A percentile compares a stretch with the other conserved stretches of the same genome.
Evolutionary conservation across 2,888 invertebrate genomes (phyloP).

Genomic region (Leptopilina drosophilae): DNA sequence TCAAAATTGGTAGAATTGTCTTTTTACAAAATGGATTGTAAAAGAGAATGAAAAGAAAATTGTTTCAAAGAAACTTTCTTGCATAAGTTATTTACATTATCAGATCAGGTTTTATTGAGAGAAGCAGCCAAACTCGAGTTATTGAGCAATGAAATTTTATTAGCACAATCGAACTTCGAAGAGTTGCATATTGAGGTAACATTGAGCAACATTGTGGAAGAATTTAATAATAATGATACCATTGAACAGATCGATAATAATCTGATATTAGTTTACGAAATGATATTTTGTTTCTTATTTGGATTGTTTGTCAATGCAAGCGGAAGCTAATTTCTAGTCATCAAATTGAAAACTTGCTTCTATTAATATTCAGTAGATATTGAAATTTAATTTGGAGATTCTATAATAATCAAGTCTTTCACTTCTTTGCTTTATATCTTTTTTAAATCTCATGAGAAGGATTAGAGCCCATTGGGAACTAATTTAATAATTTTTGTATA

Average conservation of each 20-base stretch:
- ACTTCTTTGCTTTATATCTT: not conserved
- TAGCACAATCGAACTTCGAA: constrained; percentile 12
- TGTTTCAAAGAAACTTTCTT: not conserved
- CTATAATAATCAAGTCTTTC: not conserved
- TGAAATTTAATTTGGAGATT: not conserved
- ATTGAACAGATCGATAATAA: not conserved
- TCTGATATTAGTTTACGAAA: no score
- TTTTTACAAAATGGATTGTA: no score
- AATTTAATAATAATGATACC: constrained; percentile 29
- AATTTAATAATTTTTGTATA: constrained; percentile 24
- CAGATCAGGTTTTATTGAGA: constrained; percentile 18
- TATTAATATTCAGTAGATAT: constrained; percentile 1
- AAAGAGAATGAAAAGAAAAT: not conserved
- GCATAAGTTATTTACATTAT: constrained; percentile 26
- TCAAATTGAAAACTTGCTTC: not conserved
- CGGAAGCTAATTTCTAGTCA: constrained; percentile 2
- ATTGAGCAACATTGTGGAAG: constrained; percentile 9
- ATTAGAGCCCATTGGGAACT: not conserved
- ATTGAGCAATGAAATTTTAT: constrained; percentile 32
- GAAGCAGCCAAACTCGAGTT: constrained; percentile 19
- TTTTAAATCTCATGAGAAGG: not conserved
- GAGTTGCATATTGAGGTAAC: not conserved
- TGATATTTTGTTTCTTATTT: not conserved
- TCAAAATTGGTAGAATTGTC: no score
- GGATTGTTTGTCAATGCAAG: constrained; percentile 13